Evolutionary conservation across 2,113 vertebrate species (phyloP), one percentile per base, ranked within the genome.

Genomic region (Tychaedon coryphoeus): DNA sequence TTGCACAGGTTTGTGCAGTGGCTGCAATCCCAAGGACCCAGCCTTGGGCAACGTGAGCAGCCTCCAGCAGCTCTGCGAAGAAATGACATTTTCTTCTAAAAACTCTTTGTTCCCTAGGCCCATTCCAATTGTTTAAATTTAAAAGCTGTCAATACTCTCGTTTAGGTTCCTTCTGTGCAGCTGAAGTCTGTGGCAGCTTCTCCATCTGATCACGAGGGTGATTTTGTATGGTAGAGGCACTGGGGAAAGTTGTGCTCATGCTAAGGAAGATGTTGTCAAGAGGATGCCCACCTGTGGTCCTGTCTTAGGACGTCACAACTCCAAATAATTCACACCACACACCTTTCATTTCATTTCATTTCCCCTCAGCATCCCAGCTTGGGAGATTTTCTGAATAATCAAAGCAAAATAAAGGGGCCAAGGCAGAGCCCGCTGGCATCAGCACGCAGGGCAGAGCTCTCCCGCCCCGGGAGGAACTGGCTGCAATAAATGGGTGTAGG

Each of bases 301-400:
- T 6, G 12, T 26, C 47, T 48, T n/a, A 14, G 31, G 47, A 10
- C 34, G 75, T 60, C 9, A 31, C 42, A 33, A 23, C 19, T 43
- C 42, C 22, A 20, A 83, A 61, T 9, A 29, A 47, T 38, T n/a
- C n/a, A 56, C 47, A 36, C 7, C 10, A 40, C 51, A 22, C 51
- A 38, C 31, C 50, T 58, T 72, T 40, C 69, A 14, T 26, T 83
- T 40, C 69, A 14, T 26, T 83, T 76, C 31, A 4, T 10, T 40
- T 42, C 57, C 60, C 50, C 50, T 65, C 67, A 66, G 45, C 73
- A 43, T 20, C 56, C 72, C 66, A 33, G 23, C 18, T 34, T 33
- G 66, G 77, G 51, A 53, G 43, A 77, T 71, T 73, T 92, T 94
- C 65, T 88, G 34, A 72, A 60, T 45, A 79, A 88, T 54, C 54